Evolutionary conservation across 1,140 invertebrate species (phyloP).

Genomic region (Brachionus rotundiformis): DNA sequence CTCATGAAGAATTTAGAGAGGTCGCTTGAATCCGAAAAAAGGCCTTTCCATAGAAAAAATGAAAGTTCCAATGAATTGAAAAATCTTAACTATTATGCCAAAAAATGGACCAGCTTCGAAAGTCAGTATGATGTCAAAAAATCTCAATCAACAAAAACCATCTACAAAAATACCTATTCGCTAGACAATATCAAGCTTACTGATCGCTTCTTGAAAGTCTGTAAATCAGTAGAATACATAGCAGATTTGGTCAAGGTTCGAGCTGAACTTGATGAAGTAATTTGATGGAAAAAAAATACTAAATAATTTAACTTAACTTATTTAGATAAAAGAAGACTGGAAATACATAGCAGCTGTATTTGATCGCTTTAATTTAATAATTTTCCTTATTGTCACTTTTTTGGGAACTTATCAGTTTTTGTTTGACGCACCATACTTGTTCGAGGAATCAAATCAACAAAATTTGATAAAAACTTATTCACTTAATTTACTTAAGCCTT

Average conservation of each 20-base stretch:
- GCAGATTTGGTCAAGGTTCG: constrained; percentile 2
- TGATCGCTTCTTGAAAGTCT: constrained; percentile 4
- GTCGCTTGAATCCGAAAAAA: not conserved
- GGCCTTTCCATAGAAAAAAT: not conserved
- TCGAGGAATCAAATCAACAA: not conserved
- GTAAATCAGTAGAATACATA: constrained; percentile 42
- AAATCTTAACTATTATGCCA: not conserved
- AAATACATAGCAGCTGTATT: constrained; percentile 65
- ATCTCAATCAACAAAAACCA: constrained; percentile 27
- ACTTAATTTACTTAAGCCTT: constrained; percentile 46
- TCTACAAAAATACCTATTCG: not conserved
- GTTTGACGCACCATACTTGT: constrained; percentile 34
- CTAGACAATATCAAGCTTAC: constrained; percentile 22
- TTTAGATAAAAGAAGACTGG: constrained; percentile 64
- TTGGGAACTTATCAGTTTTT: constrained; percentile 59
- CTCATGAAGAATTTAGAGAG: not conserved
- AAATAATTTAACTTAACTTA: not conserved
- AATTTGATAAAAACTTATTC: constrained; percentile 25
- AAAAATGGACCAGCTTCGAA: constrained; percentile 20
- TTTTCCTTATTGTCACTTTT: constrained; percentile 63
- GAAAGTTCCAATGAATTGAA: not conserved
- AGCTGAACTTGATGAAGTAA: constrained; percentile 47
- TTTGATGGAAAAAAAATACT: not conserved
- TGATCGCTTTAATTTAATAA: constrained; percentile 64
- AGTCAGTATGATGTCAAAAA: not conserved